Base-by-base conservation (phyloP, 2,888 invertebrate genomes). In the Laothoe populi region DNA sequence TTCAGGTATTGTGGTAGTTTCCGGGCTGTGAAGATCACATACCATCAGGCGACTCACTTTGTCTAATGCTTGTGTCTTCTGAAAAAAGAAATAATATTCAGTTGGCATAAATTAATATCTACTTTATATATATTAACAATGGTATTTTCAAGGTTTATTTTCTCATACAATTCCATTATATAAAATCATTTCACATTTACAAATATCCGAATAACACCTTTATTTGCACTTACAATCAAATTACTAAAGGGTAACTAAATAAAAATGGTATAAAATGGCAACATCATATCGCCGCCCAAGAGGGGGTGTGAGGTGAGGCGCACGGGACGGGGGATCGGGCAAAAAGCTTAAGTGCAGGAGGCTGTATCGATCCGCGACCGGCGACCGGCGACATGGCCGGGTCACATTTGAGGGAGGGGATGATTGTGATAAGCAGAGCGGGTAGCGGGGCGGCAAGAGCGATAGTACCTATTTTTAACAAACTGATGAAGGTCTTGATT, bases 331-430 rank as follows among this genome's bases (percentile, higher is more conserved):
- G 64, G 69, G 66, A 73, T 81, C 82, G 76, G 77, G 84, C 81
- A 83, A 87, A 88, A 88, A 88, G 88, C 89, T 88, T 86, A 90
- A 90, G 90, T 88, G 90, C 89, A 88, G 79, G 91, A 92, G 88
- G 92, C 92, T 92, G 91, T 91, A 92, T 92, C 90, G 92, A 92
- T 90, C 88, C 84, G 81, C 73, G 75, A 79, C 81, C 78, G 82
- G 82, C 82, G 86, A 87, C 87, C 78, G 79, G 72, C 89, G 91
- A 91, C 91, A 90, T 80, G 90, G 86, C 91, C 84, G 89, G 91
- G 91, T 91, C 91, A 90, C 89, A 87, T 80, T 73, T 71, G 63
- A 62, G 64, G 68, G 70, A 66, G 19, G 57, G 8, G 21, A 57
- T 26, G 65, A 63, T 38, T 21, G 66, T 72, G 69, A 58, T 38